Evolutionary conservation across 2,888 invertebrate genomes (phyloP).

Genomic region (Cyrtodaria siliqua): DNA sequence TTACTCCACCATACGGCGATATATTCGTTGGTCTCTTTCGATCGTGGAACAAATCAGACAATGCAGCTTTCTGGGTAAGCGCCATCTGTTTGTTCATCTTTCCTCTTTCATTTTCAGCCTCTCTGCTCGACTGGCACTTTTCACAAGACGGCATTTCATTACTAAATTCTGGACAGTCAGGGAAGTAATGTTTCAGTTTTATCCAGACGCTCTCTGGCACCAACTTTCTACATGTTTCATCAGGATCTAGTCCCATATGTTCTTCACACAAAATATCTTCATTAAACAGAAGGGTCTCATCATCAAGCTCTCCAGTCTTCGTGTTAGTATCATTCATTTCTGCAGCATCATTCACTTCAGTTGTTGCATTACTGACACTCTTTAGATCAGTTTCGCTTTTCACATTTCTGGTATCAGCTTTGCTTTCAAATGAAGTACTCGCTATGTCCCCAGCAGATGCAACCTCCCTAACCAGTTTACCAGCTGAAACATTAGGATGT

Average conservation of each 20-base stretch:
- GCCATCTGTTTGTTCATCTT: constrained; percentile 74
- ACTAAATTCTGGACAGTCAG: constrained; percentile 81
- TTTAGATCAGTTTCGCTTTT: constrained; percentile 29
- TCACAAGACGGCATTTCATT: constrained; percentile 72
- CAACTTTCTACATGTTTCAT: constrained; percentile 86
- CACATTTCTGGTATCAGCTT: no score
- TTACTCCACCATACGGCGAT: constrained; percentile 63
- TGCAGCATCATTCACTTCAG: background rate
- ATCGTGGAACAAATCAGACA: constrained; percentile 84
- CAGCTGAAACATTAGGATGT: no score
- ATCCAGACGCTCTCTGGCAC: constrained; percentile 87
- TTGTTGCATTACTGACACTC: background rate
- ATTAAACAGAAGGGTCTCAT: constrained; percentile 87
- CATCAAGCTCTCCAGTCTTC: constrained; percentile 38
- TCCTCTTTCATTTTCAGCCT: constrained; percentile 62
- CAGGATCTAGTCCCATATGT: constrained; percentile 86
- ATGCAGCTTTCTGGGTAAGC: constrained; percentile 83
- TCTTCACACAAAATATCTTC: constrained; percentile 88
- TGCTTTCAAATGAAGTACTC: no score
- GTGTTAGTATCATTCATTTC: background rate
- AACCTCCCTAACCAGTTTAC: no score
- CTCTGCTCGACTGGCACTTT: constrained; percentile 74
- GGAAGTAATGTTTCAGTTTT: constrained; percentile 87
- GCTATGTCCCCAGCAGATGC: no score
- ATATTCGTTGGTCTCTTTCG: constrained; percentile 83